A percentile compares a stretch with the other conserved stretches of the same genome.
Evolutionary conservation across 2,888 invertebrate genomes (phyloP).

Genomic region (Eupsilia transversa): DNA sequence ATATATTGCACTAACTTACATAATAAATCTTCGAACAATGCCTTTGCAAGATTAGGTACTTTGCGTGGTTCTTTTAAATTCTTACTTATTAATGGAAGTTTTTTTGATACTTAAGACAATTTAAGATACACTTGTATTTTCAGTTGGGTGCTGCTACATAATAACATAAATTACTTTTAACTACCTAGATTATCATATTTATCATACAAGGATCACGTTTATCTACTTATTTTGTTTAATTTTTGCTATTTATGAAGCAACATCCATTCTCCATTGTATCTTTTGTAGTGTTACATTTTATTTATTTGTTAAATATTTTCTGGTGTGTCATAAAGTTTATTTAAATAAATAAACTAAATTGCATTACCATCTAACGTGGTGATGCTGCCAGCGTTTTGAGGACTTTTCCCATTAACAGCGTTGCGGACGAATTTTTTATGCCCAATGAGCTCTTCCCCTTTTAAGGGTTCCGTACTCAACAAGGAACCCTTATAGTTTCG

Average conservation of each 20-base stretch:
- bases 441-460: no score
- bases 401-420: no score
- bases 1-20: conserved; percentile 51
- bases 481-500: no score
- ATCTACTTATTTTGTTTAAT: neutral
- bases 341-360: no score
- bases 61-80: conserved; percentile 36
- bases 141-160: conserved; percentile 16
- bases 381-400: no score
- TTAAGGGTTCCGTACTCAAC: no score
- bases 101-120: conserved; percentile 10
- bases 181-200: conserved; percentile 2
- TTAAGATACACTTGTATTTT: conserved; percentile 33
- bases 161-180: neutral
- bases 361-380: no score
- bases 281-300: no score
- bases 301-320: no score
- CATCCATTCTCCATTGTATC: no score
- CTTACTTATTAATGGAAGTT: neutral
- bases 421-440: no score
- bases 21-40: conserved; percentile 60
- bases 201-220: neutral
- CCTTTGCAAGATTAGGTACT: conserved; percentile 39
- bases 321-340: no score
- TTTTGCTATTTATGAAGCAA: neutral